Conservation (phyloP, 1,140 invertebrate genomes). For the Lepidotrigona ventralis region DNA sequence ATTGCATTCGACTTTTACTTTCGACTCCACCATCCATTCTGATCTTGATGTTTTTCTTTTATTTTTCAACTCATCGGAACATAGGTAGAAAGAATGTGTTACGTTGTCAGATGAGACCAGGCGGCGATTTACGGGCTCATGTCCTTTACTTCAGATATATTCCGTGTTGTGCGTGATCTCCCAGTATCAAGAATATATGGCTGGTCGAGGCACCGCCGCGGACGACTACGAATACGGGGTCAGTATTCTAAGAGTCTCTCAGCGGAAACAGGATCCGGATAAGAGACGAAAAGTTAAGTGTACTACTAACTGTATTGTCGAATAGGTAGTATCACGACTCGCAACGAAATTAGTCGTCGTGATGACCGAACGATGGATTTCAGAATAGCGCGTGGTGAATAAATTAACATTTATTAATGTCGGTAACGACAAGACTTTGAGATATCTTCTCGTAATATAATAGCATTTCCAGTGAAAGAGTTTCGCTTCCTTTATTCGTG, state of each 20-base stretch:
- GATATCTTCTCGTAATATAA: too few relatives aligned
- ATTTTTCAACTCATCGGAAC: neutral
- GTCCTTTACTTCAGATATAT: slow-evolving; percentile 84
- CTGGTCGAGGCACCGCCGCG: slow-evolving; percentile 85
- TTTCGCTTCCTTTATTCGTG: too few relatives aligned
- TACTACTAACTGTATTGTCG: slow-evolving; percentile 36
- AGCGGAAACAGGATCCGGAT: slow-evolving; percentile 39
- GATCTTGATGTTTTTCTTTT: neutral
- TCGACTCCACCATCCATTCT: too few relatives aligned
- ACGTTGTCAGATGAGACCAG: neutral
- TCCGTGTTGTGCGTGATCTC: slow-evolving; percentile 89
- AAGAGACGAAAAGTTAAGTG: slow-evolving; percentile 60
- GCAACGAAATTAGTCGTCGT: neutral
- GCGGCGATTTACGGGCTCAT: neutral
- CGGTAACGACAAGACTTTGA: too few relatives aligned
- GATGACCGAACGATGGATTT: neutral
- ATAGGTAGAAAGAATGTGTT: slow-evolving; percentile 29
- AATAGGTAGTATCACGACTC: neutral
- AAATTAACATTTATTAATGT: neutral
- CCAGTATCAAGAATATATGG: slow-evolving; percentile 89
- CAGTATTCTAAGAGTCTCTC: slow-evolving; percentile 66
- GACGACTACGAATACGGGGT: slow-evolving; percentile 80
- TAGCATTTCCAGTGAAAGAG: too few relatives aligned
- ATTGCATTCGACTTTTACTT: neutral
- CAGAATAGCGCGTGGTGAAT: too few relatives aligned